Evolutionary conservation across 2,113 vertebrate genomes (phyloP), one percentile per base, ranked within the genome.

Genomic region (Xiphophorus hellerii): DNA sequence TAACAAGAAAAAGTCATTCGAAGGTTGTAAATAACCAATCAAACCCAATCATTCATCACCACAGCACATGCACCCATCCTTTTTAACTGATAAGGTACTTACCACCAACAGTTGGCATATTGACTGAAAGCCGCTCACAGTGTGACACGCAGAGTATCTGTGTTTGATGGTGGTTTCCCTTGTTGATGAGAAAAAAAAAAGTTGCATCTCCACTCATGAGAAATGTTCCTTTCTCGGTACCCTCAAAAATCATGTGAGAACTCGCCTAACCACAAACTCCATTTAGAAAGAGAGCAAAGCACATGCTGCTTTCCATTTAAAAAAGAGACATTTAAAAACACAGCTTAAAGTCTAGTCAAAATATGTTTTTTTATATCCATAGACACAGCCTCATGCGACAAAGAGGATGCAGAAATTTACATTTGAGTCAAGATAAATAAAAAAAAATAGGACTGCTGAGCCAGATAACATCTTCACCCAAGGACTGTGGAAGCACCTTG

Each of bases 41-140:
- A 48, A 29, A 30, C 39, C 31, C n/a, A 5, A 31, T 31, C 51
- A 74, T 39, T 3, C n/a, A 63, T 74, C 4, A 74, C 20, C 51
- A 13, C 51, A 63, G 10, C 0, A 1, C 22, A 58, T 25, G 51
- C 51, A 54, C 20, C 51, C 51, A 13, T 3, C n/a, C 37, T 28
- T 77, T 68, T 42, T 9, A 65, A 71, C 15, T 33, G 33, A 22
- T 62, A 30, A 73, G 44, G 54, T 78, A 90, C 92, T 90, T 69
- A 91, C 92, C 81, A 1, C 73, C 69, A 75, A 76, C n/a, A 61
- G 71, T 37, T n/a, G 66, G 67, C 91, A 92, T 90, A 73, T 71
- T 79, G 84, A 31, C 61, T 61, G 63, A 48, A 54, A 63, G 77
- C 1, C 28, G 60, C 2, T 28, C 1, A 0, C 70, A 76, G 80